A percentile compares a stretch with the other conserved stretches of the same genome.
These are phyloP conservation scores for Oenanthe melanoleuca DNA, from an alignment of 2,113 vertebrate species.

Conservation along the genomic window DNA sequence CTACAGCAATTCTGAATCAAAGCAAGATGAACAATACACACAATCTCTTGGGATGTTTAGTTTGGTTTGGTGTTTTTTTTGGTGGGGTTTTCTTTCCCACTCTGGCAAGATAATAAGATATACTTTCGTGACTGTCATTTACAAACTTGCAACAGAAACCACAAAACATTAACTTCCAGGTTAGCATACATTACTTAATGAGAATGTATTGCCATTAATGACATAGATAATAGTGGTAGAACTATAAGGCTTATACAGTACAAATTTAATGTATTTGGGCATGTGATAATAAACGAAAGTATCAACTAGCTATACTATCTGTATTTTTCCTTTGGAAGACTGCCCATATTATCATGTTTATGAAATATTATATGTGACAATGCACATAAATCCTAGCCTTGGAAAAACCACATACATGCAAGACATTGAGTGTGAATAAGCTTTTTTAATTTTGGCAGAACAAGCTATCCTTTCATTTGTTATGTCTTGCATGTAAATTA, in stretches of 20 bases:
- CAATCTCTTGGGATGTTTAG: neutral
- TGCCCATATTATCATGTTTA: neutral
- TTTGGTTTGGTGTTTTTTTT: neutral
- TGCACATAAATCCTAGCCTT: constrained; percentile 8
- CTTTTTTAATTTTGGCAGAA: neutral
- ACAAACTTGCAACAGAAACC: neutral
- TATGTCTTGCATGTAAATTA: constrained; percentile 29
- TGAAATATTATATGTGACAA: constrained; percentile 11
- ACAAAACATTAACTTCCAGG: neutral
- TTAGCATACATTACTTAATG: neutral
- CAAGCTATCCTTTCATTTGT: constrained; percentile 13
- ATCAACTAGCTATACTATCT: neutral
- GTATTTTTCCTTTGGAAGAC: neutral
- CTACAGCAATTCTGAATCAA: neutral
- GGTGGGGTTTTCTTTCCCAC: neutral
- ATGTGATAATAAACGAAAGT: neutral
- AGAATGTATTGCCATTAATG: neutral
- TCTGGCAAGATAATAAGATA: neutral
- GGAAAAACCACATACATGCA: neutral
- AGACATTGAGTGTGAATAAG: neutral
- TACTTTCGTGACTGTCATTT: neutral
- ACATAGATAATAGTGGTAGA: neutral
- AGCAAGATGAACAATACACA: neutral
- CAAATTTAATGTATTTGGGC: neutral
- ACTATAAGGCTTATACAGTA: neutral